These are phyloP conservation scores for Rambutsinella grinnellia DNA, from an alignment of 2,888 invertebrate genomes.

Conservation along the genomic window DNA sequence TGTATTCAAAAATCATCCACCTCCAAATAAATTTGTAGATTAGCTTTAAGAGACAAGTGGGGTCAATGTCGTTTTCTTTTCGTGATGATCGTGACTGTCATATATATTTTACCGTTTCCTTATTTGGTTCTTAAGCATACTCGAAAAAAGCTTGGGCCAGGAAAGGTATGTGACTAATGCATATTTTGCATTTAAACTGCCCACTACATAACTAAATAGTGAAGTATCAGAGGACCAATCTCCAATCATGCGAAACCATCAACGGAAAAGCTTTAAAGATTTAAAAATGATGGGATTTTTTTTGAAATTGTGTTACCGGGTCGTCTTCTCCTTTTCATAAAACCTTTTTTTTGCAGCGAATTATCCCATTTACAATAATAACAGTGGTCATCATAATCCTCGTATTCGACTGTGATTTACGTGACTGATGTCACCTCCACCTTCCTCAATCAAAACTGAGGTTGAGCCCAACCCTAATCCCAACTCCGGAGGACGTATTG, in stretches of 20 bases:
- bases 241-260: too few species aligned
- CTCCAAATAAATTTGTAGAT: too few species aligned
- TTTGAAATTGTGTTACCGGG: neutral
- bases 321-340: too few species aligned
- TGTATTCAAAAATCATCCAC: too few species aligned
- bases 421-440: neutral
- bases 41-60: slow-evolving; percentile 2
- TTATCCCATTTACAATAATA: too few species aligned
- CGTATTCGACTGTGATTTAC: too few species aligned
- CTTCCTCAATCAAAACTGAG: neutral
- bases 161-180: neutral
- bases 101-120: slow-evolving; percentile 19
- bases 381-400: too few species aligned
- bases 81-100: neutral
- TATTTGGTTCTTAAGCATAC: slow-evolving; percentile 1
- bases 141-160: neutral
- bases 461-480: neutral
- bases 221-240: too few species aligned
- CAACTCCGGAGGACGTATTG: neutral
- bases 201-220: too few species aligned
- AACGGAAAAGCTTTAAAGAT: too few species aligned
- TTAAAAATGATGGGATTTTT: too few species aligned
- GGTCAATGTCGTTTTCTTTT: slow-evolving; percentile 31
- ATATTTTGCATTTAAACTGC: neutral
- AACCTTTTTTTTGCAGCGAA: too few species aligned